Base-by-base conservation (phyloP, 2,797 vertebrate genomes). In the Falco peregrinus region DNA sequence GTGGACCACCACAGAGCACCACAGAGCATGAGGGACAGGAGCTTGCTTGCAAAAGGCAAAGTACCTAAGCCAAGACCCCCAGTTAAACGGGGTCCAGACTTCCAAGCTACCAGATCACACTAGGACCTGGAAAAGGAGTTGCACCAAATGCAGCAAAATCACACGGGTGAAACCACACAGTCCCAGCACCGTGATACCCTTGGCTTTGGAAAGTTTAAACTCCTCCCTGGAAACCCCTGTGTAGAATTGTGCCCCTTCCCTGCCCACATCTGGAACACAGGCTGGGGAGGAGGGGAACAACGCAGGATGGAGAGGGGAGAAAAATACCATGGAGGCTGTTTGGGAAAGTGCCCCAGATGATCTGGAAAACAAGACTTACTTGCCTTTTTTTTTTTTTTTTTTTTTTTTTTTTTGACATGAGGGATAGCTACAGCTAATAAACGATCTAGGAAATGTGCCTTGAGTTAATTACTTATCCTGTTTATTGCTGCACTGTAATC, bases 61-160 rank as follows among this genome's bases (percentile, higher is more conserved):
- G 10, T 3, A 15, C 14, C 20, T 9, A 48, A 64, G 57, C 35
- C 57, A 48, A n/a, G 48, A 25, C 12, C 51, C 35, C 43, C 50
- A 28, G 5, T 15, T 43, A 35, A 65, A 50, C 25, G 7, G 26
- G 24, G 21, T 31, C 41, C 31, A 22, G 43, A 43, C 26, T 28
- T 37, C 10, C 2, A 16, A 45, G 47, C 24, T 13, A 20, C 13
- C 41, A 25, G 16, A 47, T 33, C 74, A 48, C 15, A 1, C 16
- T 11, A 37, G 48, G 29, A 79, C 67, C 48, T 79, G 50, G 31
- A 47, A 51, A 45, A 60, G 5, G 19, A 63, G 24, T 9, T 24
- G 11, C n/a, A 25, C 12, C 2, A 1, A 51, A 24, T 1, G 12
- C 1, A 5, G 21, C 22, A 13, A 59, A 68, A 8, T 7, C 7